Evolutionary conservation across 2,797 vertebrate species (phyloP), one percentile per base, ranked within the genome.

Genomic region (Liparis tanakae): DNA sequence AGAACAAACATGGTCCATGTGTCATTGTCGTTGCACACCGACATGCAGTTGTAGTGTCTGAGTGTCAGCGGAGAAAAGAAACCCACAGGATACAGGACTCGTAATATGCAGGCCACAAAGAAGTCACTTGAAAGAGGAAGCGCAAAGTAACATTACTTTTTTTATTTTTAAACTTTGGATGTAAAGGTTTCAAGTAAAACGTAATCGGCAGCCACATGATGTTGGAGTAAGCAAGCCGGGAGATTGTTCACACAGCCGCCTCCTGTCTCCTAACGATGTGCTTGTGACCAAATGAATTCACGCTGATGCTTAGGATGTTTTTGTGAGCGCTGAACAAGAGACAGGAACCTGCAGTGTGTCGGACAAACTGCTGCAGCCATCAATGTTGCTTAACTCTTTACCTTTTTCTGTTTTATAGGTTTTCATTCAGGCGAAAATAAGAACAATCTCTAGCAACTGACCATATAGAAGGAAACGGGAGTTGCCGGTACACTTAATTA

Each of bases 381-480:
- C 81, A 79, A 1, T 10, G 50, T 51, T 71, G 34, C 59, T 18
- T 88, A 72, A 89, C 66, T 79, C 36, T 76, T 41, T 10, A 59
- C 34, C 17, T 69, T 83, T 84, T 30, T 85, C 75, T 84, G 36
- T 85, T 85, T 86, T 82, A 0, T 81, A 95, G 94, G 88, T 95
- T 95, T 91, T 95, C 94, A 72, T 95, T 95, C 85, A 91, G 89
- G 72, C 80, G 90, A 75, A 95, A 95, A 88, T 94, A 67, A 88
- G 58, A 41, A 81, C 62, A 83, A 62, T 4, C 37, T 33, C 22
- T 30, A 30, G 60, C 70, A 84, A 74, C 20, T 15, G 43, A 71
- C 37, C 68, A 37, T 3, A 30, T 46, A 60, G 61, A 80, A 70
- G 84, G 81, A 79, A 81, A 73, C 72, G 1, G 87, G 87, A 85